A percentile compares a stretch with the other conserved stretches of the same genome.
These are phyloP conservation scores for Eristalis pertinax DNA, from an alignment of 2,888 invertebrate species.

Conservation along the genomic window DNA sequence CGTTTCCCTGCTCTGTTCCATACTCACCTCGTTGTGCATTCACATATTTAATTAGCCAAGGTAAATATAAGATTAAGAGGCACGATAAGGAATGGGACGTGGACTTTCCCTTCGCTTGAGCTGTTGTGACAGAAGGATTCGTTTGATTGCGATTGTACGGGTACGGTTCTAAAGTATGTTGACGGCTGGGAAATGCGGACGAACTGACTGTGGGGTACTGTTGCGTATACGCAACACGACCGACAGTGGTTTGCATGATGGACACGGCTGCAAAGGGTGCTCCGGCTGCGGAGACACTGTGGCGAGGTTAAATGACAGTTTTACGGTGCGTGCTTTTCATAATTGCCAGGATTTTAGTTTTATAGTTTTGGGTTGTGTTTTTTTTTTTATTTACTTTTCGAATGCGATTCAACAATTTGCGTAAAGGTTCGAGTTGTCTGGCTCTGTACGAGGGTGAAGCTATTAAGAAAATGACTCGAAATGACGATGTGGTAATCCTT, in stretches of 20 bases:
- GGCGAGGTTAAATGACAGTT: conserved; percentile 12
- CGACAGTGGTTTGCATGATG: not conserved
- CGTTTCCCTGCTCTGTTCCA: conserved; percentile 37
- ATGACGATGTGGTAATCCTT: conserved; percentile 1
- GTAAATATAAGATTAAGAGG: conserved; percentile 69
- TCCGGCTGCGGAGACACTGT: conserved; percentile 4
- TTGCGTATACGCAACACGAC: conserved; percentile 48
- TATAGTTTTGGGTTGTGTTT: conserved; percentile 14
- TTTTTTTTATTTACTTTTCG: conserved; percentile 35
- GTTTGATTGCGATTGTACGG: conserved; percentile 29
- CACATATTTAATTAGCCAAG: conserved; percentile 71
- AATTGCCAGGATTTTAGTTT: conserved; percentile 44
- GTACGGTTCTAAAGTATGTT: conserved; percentile 23
- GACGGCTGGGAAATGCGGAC: conserved; percentile 22
- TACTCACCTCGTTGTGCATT: conserved; percentile 67
- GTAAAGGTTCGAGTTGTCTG: conserved; percentile 4
- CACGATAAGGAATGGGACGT: conserved; percentile 51
- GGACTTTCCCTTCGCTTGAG: conserved; percentile 15
- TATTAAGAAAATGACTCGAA: not conserved
- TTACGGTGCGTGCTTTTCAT: conserved; percentile 44
- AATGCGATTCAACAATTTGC: conserved; percentile 54
- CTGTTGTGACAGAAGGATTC: conserved; percentile 39
- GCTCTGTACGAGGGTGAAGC: not conserved
- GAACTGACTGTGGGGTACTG: not conserved
- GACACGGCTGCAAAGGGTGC: conserved; percentile 20